A percentile compares a stretch with the other conserved stretches of the same genome.
Evolutionary conservation across 2,888 invertebrate species (phyloP).

Genomic region (Drosophila pullipes): DNA sequence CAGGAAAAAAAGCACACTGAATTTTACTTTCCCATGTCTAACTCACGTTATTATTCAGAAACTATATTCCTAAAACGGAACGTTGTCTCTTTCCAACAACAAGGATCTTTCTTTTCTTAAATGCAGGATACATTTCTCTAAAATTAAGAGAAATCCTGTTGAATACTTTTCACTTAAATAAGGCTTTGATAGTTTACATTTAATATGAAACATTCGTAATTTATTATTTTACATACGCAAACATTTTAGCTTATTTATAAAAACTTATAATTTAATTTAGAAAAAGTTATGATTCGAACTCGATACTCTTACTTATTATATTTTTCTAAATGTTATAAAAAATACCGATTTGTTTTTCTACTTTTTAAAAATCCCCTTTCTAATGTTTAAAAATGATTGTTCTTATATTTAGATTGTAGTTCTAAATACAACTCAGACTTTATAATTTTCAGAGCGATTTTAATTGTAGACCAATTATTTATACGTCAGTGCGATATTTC

Average conservation of each 20-base stretch:
- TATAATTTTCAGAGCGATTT: neutral
- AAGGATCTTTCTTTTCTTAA: neutral
- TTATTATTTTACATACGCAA: no score
- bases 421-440: neutral
- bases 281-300: neutral
- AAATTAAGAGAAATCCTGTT: neutral
- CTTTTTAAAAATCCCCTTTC: neutral
- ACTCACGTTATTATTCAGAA: neutral
- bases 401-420: neutral
- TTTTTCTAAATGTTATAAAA: neutral
- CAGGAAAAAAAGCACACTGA: neutral
- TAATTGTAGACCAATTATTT: neutral
- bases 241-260: no score
- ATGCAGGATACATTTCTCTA: neutral
- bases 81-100: neutral
- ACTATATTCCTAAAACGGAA: neutral
- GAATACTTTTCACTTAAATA: neutral
- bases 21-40: neutral
- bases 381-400: neutral
- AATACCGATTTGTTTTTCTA: neutral
- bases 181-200: accelerated
- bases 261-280: neutral
- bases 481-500: neutral
- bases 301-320: neutral
- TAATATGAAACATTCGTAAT: neutral